Conservation (phyloP, 1,140 invertebrate genomes). For the Harlomillsia oculata region DNA sequence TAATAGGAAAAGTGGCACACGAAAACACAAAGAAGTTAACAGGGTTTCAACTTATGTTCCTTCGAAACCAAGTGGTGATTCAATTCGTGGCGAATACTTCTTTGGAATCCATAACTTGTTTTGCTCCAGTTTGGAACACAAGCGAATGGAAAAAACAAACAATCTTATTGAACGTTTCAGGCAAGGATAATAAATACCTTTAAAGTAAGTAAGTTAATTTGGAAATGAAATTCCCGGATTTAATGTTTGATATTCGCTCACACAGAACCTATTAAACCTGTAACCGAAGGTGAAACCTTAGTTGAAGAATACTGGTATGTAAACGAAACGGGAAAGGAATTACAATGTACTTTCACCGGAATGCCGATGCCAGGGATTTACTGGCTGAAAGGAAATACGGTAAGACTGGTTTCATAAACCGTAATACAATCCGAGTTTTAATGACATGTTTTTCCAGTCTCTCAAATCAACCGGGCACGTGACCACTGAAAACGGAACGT, state of each 20-base stretch:
- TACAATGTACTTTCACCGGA: constrained; percentile 9
- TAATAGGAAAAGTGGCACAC: not conserved
- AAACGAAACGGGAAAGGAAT: constrained; percentile 12
- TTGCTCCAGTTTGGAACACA: constrained; percentile 29
- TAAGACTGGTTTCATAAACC: not conserved
- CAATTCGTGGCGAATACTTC: not conserved
- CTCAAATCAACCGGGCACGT: not conserved
- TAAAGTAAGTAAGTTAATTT: not conserved
- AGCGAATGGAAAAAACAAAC: constrained; percentile 22
- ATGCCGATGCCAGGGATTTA: constrained; percentile 5
- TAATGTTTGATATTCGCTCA: not conserved
- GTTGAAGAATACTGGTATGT: constrained; percentile 11
- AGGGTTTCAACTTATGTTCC: not conserved
- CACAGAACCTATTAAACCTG: constrained; percentile 1
- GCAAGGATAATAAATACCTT: not conserved
- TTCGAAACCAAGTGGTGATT: constrained; percentile 1
- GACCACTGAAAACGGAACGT: constrained; percentile 4
- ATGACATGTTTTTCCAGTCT: not conserved
- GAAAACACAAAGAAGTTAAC: not conserved
- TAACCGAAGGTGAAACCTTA: not conserved
- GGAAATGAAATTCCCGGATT: not conserved
- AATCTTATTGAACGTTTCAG: not conserved
- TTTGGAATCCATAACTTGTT: constrained; percentile 10
- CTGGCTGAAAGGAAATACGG: constrained; percentile 21
- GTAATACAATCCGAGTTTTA: not conserved